These are phyloP conservation scores for Virgularia gustaviana DNA, from an alignment of 92 coral and sea anemone species.

Conservation along the genomic window DNA sequence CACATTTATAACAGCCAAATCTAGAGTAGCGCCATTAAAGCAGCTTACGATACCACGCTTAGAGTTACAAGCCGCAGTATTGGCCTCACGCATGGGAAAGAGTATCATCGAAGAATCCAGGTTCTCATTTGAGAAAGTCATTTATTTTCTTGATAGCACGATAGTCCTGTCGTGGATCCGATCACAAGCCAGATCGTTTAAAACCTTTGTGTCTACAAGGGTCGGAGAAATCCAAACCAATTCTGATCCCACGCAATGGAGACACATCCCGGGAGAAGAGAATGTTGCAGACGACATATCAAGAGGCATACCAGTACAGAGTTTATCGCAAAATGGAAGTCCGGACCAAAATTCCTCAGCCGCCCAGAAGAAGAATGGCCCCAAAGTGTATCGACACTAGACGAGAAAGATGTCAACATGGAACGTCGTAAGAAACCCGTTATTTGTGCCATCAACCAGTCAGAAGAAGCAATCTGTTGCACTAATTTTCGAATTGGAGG, in stretches of 20 bases:
- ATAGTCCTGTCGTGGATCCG: not conserved
- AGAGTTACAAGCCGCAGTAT: not conserved
- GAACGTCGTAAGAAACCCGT: not conserved
- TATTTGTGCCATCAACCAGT: not conserved
- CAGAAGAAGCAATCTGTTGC: not conserved
- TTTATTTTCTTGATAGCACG: not conserved
- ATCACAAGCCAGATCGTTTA: not conserved
- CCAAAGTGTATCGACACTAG: not conserved
- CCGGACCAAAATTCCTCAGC: not conserved
- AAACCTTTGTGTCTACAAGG: not conserved
- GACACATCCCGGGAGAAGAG: not conserved
- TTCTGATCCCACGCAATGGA: not conserved
- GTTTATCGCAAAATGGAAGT: not conserved
- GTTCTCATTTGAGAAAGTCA: not conserved
- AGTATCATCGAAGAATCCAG: not conserved
- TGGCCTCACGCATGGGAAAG: not conserved
- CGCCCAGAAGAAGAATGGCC: slow-evolving; percentile 7
- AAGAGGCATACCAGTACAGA: not conserved
- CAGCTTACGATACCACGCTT: not conserved
- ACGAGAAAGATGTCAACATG: not conserved
- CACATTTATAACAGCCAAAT: slow-evolving; percentile 39
- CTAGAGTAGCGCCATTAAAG: slow-evolving; percentile 13
- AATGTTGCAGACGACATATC: not conserved
- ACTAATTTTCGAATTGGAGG: not conserved
- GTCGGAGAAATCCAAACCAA: not conserved